Conservation (phyloP, 2,888 invertebrate genomes). For the Palloptera scutellata region DNA sequence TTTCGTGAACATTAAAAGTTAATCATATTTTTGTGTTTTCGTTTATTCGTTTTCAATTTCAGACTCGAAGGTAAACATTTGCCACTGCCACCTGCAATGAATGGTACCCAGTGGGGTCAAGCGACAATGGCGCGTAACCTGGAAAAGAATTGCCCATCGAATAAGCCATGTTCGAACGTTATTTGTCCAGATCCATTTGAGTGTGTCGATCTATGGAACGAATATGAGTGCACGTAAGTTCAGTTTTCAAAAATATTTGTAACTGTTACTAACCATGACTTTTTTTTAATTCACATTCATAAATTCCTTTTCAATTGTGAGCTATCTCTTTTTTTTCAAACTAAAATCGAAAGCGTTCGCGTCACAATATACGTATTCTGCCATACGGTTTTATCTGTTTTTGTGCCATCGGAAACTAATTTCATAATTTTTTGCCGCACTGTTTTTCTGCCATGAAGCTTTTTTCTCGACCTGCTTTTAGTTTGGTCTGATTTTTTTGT, state of each 20-base stretch:
- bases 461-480: too few relatives aligned
- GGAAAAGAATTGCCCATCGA: constrained; percentile 91
- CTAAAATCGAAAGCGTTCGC: background rate
- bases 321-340: background rate
- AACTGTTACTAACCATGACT: background rate
- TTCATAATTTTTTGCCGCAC: too few relatives aligned
- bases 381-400: too few relatives aligned
- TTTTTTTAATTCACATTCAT: background rate
- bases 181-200: constrained; percentile 93
- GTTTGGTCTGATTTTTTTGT: too few relatives aligned
- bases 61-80: constrained; percentile 94
- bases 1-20: background rate
- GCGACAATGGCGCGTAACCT: constrained; percentile 93
- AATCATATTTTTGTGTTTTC: constrained; percentile 7
- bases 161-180: constrained; percentile 93
- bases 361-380: too few relatives aligned
- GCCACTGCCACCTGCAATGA: constrained; percentile 93
- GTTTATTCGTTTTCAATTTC: constrained; percentile 6
- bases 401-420: too few relatives aligned
- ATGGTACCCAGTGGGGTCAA: constrained; percentile 95
- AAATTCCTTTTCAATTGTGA: too few relatives aligned
- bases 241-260: background rate
- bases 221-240: constrained; percentile 98
- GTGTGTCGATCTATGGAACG: constrained; percentile 97
- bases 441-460: too few relatives aligned